Conservation (phyloP, 1,140 invertebrate species). For the Trichomalopsis sarcophagae region DNA sequence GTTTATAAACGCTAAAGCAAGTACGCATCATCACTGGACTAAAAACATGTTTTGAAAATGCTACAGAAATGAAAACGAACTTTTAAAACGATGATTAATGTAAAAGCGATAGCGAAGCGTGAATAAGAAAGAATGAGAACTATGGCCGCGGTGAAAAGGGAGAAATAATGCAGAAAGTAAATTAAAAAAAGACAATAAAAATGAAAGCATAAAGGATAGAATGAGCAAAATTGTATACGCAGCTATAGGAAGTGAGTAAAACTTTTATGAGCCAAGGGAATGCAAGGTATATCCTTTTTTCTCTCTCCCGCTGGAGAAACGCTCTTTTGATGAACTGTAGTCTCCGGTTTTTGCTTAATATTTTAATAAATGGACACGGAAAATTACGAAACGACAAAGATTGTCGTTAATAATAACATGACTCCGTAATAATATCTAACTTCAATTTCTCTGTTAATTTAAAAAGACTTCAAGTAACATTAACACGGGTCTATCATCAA, state of each 20-base stretch:
- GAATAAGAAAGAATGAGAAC: background rate
- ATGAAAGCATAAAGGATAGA: conserved; percentile 18
- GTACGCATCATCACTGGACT: background rate
- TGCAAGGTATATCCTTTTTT: conserved; percentile 32
- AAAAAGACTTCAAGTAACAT: no score
- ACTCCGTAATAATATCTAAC: no score
- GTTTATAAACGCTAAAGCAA: background rate
- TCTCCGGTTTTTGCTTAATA: background rate
- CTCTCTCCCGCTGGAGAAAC: background rate
- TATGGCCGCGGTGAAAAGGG: background rate
- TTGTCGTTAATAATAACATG: no score
- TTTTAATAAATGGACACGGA: no score
- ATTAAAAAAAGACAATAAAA: conserved; percentile 21
- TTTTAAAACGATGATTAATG: background rate
- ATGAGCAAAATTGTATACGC: conserved; percentile 30
- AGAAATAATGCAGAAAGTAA: conserved; percentile 12
- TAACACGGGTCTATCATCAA: no score
- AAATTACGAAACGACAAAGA: no score
- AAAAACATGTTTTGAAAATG: background rate
- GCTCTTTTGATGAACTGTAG: background rate
- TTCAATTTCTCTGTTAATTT: no score
- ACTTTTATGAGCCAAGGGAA: conserved; percentile 29
- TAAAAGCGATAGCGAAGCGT: background rate
- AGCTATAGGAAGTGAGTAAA: conserved; percentile 3
- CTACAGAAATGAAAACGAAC: background rate